Base-by-base conservation (phyloP, 2,797 vertebrate genomes). In the Chromobotia macracanthus region DNA sequence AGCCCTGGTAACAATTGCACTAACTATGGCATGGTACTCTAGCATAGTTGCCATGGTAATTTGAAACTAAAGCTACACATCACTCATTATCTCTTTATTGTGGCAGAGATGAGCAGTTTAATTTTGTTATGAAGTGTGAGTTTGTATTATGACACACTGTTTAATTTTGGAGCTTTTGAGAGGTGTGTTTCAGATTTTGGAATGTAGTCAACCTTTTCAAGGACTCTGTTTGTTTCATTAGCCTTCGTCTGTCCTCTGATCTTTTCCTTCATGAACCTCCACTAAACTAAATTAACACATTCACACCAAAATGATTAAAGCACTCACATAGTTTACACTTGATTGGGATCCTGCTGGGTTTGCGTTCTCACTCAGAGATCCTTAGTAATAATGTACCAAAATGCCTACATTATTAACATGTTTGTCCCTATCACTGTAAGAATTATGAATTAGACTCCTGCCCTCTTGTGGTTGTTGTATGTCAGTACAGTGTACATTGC, bases 401-500 rank as follows among this genome's bases (percentile, higher is more conserved):
- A 16, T 61, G 25, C 25, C 58, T 11, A 63, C 9, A 18, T 63
- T n/a, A 35, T 46, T 67, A 44, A 67, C 63, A 64, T 18, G 13
- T 41, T 60, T n/a, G 5, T 2, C 8, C 3, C 31, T 1, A 11
- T 21, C 58, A 71, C 21, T 21, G 51, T 15, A 63, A 25, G 11
- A 79, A 66, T 70, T 63, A 1, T 69, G 38, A 79, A 46, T 71
- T 38, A 67, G 67, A 72, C 53, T 72, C 55, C 16, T 35, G 55
- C 81, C 84, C 79, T 53, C 81, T 85, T 81, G 84, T 85, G 84
- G 68, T 53, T 13, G 1, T 75, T 46, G 11, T 35, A 46, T 46
- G 15, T 5, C 0, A 10, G 25, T 80, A n/a, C 74, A 77, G n/a
- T 55, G 2, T 19, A 8, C 1, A 21, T 4, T 63, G 13, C 16